Conservation (phyloP, 1,140 invertebrate species). For the Galleria mellonella region DNA sequence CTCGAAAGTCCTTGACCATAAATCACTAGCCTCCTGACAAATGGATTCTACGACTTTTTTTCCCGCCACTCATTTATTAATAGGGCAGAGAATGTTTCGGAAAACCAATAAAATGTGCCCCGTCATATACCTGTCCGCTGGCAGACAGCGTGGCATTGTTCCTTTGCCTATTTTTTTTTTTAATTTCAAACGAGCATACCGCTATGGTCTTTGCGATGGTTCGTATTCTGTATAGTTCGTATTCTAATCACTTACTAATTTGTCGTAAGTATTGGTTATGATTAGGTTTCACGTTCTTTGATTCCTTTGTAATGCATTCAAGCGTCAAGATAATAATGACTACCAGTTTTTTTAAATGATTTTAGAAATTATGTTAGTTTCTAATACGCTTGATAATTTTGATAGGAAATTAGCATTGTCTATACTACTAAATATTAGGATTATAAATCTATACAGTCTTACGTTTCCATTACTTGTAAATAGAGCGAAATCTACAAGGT, state of each 20-base stretch:
- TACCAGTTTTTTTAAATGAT: too few species aligned
- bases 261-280: not conserved
- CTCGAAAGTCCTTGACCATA: constrained; percentile 60
- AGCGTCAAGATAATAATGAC: too few species aligned
- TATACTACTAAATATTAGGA: too few species aligned
- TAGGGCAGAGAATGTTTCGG: constrained; percentile 69
- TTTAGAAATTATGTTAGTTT: too few species aligned
- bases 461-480: too few species aligned
- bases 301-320: too few species aligned
- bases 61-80: constrained; percentile 69
- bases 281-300: not conserved
- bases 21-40: constrained; percentile 67
- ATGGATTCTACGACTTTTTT: constrained; percentile 68
- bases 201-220: constrained; percentile 1
- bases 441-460: too few species aligned
- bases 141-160: constrained; percentile 70
- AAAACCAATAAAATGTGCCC: constrained; percentile 73
- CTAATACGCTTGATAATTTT: too few species aligned
- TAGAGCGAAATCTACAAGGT: too few species aligned
- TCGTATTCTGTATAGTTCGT: not conserved
- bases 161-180: constrained; percentile 43
- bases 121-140: constrained; percentile 69
- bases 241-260: constrained; percentile 2
- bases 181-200: constrained; percentile 12
- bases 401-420: too few species aligned